Conservation (phyloP, 37 sponge, comb jelly and placozoan species). For the Cladorhizidae sp. region DNA sequence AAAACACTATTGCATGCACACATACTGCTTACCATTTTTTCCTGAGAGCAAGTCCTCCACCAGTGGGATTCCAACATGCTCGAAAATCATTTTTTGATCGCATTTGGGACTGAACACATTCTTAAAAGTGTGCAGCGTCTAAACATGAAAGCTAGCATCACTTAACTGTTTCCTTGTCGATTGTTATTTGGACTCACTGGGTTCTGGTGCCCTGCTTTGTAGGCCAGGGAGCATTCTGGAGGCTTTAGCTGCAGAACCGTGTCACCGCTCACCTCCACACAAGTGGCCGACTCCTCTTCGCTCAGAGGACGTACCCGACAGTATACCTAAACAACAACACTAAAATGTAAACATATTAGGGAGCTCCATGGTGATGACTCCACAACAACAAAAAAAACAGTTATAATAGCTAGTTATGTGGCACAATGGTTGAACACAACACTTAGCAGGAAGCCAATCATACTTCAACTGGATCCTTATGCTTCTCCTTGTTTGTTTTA, state of each 20-base stretch:
- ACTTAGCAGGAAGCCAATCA: no score
- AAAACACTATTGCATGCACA: no score
- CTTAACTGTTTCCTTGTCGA: not conserved
- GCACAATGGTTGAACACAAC: no score
- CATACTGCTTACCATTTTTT: conserved; percentile 70
- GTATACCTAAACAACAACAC: conserved; percentile 90
- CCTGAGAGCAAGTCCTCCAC: conserved; percentile 85
- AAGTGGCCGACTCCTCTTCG: conserved; percentile 65
- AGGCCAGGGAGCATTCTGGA: conserved; percentile 74
- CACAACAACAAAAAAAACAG: no score
- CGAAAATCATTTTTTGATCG: conserved; percentile 82
- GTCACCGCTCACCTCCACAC: conserved; percentile 47
- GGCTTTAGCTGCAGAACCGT: conserved; percentile 73
- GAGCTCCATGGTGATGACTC: no score
- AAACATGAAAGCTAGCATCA: not conserved
- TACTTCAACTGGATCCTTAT: conserved; percentile 69
- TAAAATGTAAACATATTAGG: no score
- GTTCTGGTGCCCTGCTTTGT: conserved; percentile 79
- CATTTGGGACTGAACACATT: conserved; percentile 63
- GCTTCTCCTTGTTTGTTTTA: conserved; percentile 2
- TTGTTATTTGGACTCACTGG: conserved; percentile 33
- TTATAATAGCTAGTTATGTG: no score
- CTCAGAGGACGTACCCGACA: conserved; percentile 87
- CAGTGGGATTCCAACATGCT: conserved; percentile 83
- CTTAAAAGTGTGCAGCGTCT: conserved; percentile 88